A percentile compares a stretch with the other conserved stretches of the same genome.
phyloP scores from a whole-genome alignment of 2,888 invertebrate species.

The Eupithecia inturbata region DNA sequence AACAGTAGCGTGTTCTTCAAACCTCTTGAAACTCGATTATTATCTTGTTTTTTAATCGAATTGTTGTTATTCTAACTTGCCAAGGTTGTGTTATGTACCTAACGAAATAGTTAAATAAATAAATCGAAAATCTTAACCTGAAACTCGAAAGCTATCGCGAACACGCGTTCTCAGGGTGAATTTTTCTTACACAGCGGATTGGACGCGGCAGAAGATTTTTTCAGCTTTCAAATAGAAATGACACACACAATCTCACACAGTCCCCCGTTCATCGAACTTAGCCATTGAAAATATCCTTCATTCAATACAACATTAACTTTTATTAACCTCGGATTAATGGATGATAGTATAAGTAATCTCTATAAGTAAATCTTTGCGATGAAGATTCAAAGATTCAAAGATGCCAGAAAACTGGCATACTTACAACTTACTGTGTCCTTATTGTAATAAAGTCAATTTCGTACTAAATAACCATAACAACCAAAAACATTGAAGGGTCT shows the following conservation, averaged over 20 bases:
- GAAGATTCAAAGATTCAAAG: too few species aligned
- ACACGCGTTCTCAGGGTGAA: background rate
- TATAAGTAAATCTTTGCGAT: background rate
- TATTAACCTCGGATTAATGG: background rate
- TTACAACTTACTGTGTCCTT: background rate
- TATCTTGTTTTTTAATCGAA: too few species aligned
- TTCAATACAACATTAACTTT: too few species aligned
- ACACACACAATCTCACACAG: too few species aligned
- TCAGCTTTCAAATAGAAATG: background rate
- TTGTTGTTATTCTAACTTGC: too few species aligned
- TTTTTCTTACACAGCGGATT: background rate
- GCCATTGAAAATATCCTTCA: too few species aligned
- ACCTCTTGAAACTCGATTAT: too few species aligned
- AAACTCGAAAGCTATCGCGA: background rate
- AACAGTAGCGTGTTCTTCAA: background rate
- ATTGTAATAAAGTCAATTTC: background rate
- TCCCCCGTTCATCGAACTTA: background rate
- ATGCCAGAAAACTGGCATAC: too few species aligned
- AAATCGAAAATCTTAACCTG: too few species aligned
- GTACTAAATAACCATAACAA: background rate
- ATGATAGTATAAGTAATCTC: background rate
- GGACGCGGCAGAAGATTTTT: background rate
- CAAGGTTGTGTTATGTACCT: too few species aligned
- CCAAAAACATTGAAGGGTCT: background rate
- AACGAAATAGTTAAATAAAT: too few species aligned